Evolutionary conservation across 1,140 invertebrate genomes (phyloP).

Genomic region (Neomicropteryx cornuta): DNA sequence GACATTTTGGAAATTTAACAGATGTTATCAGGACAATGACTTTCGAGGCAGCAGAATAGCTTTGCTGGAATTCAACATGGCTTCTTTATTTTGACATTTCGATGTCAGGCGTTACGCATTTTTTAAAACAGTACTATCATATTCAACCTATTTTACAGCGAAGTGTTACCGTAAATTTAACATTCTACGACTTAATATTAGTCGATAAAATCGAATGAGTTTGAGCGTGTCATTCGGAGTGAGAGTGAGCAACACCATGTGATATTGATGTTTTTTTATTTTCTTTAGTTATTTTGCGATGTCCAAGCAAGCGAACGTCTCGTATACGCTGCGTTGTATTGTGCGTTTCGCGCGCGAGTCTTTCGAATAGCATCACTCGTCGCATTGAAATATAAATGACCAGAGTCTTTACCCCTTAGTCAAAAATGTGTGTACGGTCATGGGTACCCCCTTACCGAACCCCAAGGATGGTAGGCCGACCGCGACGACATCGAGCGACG

Average conservation of each 20-base stretch:
- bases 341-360: no score
- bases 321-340: background rate
- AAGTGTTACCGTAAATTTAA: no score
- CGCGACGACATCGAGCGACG: conserved; percentile 28
- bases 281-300: no score
- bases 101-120: conserved; percentile 42
- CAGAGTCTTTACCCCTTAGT: conserved; percentile 31
- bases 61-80: conserved; percentile 23
- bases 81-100: conserved; percentile 44
- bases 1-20: background rate
- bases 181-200: no score
- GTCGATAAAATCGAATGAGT: no score
- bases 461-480: conserved; percentile 35
- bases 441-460: conserved; percentile 40
- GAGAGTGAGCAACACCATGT: no score
- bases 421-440: conserved; percentile 39
- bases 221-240: no score
- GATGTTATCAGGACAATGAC: background rate
- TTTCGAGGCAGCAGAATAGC: no score
- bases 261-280: no score
- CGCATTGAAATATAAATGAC: conserved; percentile 27
- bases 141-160: no score
- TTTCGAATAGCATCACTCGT: conserved; percentile 29
- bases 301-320: conserved; percentile 1
- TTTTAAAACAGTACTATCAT: no score